A percentile compares a stretch with the other conserved stretches of the same genome.
Conservation (phyloP, 2,888 invertebrate genomes). For the Psylliodes chrysocephalus region DNA sequence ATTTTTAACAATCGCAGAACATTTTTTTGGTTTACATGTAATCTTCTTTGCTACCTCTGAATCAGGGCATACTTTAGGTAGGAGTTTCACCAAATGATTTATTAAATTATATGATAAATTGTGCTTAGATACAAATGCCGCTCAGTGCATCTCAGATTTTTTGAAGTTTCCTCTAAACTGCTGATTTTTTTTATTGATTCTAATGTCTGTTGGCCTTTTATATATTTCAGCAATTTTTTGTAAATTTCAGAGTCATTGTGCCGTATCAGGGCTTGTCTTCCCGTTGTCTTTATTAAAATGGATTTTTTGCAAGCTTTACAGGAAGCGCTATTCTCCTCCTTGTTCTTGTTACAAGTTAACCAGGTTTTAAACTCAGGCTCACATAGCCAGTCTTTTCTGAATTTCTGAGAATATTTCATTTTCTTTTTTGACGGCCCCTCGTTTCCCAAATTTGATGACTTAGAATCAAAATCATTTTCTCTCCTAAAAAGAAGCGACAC, state of each 20-base stretch:
- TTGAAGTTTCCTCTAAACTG: not conserved
- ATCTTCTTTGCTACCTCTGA: constrained; percentile 5
- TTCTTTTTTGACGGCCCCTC: no score
- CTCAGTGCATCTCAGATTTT: not conserved
- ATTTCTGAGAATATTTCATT: no score
- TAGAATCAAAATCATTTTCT: no score
- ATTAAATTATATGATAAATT: constrained; percentile 5
- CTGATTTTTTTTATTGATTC: not conserved
- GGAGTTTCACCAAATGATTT: not conserved
- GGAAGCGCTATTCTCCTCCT: no score
- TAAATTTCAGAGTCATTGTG: not conserved
- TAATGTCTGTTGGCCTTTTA: not conserved
- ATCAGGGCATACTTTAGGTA: not conserved
- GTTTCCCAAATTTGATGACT: no score
- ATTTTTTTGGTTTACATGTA: constrained; percentile 8
- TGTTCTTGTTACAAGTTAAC: no score
- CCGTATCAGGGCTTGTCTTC: not conserved
- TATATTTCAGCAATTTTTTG: not conserved
- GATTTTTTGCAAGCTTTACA: not conserved
- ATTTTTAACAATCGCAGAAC: constrained; percentile 11
- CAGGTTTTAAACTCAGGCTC: no score
- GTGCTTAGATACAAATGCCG: constrained; percentile 11
- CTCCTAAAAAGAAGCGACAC: no score
- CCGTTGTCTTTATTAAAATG: not conserved
- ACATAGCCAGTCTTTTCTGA: no score